A percentile compares a stretch with the other conserved stretches of the same genome.
phyloP scores from a whole-genome alignment of 2,888 invertebrate genomes.

The Phyto melanocephala region DNA sequence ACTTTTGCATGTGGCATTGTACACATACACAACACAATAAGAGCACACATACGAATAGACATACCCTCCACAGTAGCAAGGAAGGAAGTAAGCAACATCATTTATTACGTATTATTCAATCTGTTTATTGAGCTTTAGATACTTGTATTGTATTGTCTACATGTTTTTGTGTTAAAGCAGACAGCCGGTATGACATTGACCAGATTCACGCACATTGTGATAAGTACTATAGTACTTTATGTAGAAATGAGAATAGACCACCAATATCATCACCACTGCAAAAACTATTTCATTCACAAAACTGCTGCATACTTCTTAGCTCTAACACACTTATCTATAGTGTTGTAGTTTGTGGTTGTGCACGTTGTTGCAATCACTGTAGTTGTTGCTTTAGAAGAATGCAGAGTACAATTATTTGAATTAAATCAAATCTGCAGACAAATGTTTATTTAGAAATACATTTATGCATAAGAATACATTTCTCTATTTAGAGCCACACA shows the following conservation, averaged over 20 bases:
- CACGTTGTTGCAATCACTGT: slow-evolving; percentile 22
- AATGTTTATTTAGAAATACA: not conserved
- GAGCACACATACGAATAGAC: not conserved
- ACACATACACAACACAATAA: not conserved
- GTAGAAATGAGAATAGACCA: not conserved
- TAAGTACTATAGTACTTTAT: slow-evolving; percentile 9
- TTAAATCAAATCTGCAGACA: not conserved
- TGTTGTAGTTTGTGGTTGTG: slow-evolving; percentile 34
- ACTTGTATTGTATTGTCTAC: slow-evolving; percentile 3
- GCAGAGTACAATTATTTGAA: slow-evolving; percentile 41
- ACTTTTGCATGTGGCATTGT: not conserved
- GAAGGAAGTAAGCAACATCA: slow-evolving; percentile 27
- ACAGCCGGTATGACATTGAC: slow-evolving; percentile 51
- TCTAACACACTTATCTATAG: not conserved
- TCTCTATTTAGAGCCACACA: not conserved
- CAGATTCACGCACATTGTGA: slow-evolving; percentile 54
- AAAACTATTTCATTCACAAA: not conserved
- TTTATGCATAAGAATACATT: not conserved
- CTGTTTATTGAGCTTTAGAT: slow-evolving; percentile 38
- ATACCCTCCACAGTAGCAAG: not conserved
- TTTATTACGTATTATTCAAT: slow-evolving; percentile 54
- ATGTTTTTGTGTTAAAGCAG: slow-evolving; percentile 12
- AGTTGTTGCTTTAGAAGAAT: slow-evolving; percentile 8
- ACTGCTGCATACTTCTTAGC: not conserved
- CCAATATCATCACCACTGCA: not conserved